Evolutionary conservation across 2,113 vertebrate genomes (phyloP).

Genomic region (Myodes glareolus): DNA sequence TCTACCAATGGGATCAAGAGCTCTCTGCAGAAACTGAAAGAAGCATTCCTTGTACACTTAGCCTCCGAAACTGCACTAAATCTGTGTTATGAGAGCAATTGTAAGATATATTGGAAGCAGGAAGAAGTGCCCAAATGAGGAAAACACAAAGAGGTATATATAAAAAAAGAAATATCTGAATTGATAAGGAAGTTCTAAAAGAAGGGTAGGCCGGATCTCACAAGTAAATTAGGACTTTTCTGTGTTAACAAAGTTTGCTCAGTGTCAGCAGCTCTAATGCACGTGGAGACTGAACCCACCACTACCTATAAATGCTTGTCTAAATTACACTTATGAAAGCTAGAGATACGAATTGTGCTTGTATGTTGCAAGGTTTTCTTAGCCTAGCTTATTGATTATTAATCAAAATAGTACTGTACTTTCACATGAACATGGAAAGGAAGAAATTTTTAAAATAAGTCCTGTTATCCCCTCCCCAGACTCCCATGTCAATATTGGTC

Average conservation of each 20-base stretch:
- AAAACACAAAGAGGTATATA: neutral
- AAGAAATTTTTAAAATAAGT: neutral
- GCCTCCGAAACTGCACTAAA: neutral
- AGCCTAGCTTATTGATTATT: neutral
- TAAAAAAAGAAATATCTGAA: neutral
- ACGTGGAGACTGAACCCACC: neutral
- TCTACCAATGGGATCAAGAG: neutral
- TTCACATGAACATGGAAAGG: neutral
- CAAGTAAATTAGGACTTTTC: neutral
- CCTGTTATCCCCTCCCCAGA: neutral
- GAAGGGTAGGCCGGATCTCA: neutral
- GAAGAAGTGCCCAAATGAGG: neutral
- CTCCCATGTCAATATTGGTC: neutral
- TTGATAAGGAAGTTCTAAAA: neutral
- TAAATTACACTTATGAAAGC: neutral
- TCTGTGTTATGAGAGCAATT: neutral
- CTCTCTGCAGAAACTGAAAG: neutral
- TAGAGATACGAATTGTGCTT: neutral
- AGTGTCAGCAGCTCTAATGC: neutral
- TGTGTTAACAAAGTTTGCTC: neutral
- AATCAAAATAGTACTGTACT: neutral
- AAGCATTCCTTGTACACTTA: neutral
- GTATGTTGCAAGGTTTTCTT: neutral
- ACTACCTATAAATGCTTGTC: neutral
- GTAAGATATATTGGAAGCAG: neutral